Conservation (phyloP, 1,140 invertebrate species). For the Phymorhynchus buccinoides region DNA sequence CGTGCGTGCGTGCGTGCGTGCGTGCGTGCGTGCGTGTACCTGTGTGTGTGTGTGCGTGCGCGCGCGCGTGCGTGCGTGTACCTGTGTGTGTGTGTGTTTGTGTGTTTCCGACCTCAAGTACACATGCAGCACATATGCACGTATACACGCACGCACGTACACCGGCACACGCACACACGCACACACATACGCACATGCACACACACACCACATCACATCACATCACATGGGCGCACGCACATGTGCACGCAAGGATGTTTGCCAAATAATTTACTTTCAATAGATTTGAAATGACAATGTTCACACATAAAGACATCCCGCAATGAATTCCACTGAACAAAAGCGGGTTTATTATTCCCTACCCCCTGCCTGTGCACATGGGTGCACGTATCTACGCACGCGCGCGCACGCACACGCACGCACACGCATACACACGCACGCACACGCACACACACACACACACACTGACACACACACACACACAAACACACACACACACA, state of each 20-base stretch:
- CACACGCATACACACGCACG: not conserved
- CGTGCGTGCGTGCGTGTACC: not conserved
- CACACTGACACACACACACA: too few relatives aligned
- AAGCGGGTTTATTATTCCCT: too few relatives aligned
- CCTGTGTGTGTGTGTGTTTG: not conserved
- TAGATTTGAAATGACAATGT: not conserved
- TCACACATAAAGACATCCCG: too few relatives aligned
- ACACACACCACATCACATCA: not conserved
- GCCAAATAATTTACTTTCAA: not conserved
- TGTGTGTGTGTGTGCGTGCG: not conserved
- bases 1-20: slow-evolving; percentile 13
- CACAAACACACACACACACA: too few relatives aligned
- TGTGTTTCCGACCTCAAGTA: not conserved
- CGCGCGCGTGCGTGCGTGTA: not conserved
- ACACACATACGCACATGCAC: slow-evolving; percentile 29
- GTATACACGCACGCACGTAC: not conserved
- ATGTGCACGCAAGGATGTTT: not conserved
- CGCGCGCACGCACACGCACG: not conserved
- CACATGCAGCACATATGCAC: not conserved
- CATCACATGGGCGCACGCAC: not conserved
- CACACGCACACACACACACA: too few relatives aligned
- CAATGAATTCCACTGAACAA: too few relatives aligned
- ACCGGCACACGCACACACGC: slow-evolving; percentile 3
- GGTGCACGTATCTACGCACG: too few relatives aligned
- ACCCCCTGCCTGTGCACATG: too few relatives aligned